Evolutionary conservation across 2,113 vertebrate species (phyloP), one percentile per base, ranked within the genome.

Genomic region (Oncorhynchus mykiss): DNA sequence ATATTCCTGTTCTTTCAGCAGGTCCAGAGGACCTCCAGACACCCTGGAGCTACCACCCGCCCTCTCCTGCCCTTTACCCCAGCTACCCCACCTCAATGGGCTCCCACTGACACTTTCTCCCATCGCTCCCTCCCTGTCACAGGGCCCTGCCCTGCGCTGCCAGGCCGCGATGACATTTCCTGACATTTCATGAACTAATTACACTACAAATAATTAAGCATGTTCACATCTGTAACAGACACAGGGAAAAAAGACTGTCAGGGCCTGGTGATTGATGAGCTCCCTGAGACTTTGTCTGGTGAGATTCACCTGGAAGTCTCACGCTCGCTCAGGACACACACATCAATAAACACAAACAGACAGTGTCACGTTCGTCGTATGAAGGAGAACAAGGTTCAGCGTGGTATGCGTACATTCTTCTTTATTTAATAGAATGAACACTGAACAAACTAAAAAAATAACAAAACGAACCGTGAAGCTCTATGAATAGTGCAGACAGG

Each of bases 201-300:
- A 95, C 93, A 94, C 92, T 93, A 94, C 93, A 96, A 96, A 96
- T 95, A 95, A 97, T 96, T 94, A 95, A 95, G 93, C 91, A 91
- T 95, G 94, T 94, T 96, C 94, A 95, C 93, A 96, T 96, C 92
- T 95, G 91, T 94, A 95, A 94, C 94, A 92, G 93, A 93, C 90
- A 90, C 91, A 92, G 90, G 90, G 93, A 92, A 94, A 94, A 94
- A 92, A 92, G 93, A 92, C 91, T 94, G 92, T 95, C 93, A 92
- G 90, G 90, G 88, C 51, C 87, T 83, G 86, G 85, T 96, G 95
- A 96, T 94, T 93, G 94, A 97, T 96, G 94, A 95, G 94, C 93
- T 94, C 93, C 89, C 84, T 83, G 89, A 93, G 92, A 93, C 88
- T 93, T 93, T 92, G 94, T 95, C 93, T 94, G 94, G 95, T 95